phyloP scores from a whole-genome alignment of 64 coral and sea anemone genomes.

The Montipora sp. region DNA sequence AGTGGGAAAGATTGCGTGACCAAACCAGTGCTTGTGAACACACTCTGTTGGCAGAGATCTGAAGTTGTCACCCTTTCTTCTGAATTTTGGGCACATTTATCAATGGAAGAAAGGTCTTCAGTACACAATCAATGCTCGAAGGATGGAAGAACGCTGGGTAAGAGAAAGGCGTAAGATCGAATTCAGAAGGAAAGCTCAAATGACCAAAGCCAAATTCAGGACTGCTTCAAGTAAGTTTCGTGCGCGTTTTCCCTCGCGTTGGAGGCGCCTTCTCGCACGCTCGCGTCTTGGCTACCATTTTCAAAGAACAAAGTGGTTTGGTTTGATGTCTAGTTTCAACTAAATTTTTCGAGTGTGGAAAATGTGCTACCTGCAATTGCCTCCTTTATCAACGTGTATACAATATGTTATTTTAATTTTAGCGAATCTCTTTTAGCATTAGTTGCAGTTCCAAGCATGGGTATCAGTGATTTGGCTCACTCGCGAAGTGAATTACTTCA shows the following conservation, averaged over 20 bases:
- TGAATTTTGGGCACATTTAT: constrained; percentile 40
- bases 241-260: background rate
- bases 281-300: background rate
- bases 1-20: background rate
- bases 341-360: background rate
- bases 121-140: constrained; percentile 43
- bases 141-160: constrained; percentile 73
- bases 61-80: constrained; percentile 71
- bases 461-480: constrained; percentile 12
- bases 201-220: no score
- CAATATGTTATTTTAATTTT: background rate
- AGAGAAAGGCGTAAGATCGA: background rate
- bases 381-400: no score
- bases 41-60: constrained; percentile 69
- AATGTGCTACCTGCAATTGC: background rate
- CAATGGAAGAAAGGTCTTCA: constrained; percentile 40
- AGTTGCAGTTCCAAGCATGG: constrained; percentile 74
- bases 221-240: no score
- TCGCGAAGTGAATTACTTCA: background rate
- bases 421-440: constrained; percentile 27
- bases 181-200: background rate
- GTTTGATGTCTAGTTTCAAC: background rate
- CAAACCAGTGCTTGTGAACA: constrained; percentile 87
- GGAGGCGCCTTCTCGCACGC: background rate
- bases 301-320: background rate